phyloP scores from a whole-genome alignment of 2,888 invertebrate genomes.

The Eurytoma adleriae region DNA sequence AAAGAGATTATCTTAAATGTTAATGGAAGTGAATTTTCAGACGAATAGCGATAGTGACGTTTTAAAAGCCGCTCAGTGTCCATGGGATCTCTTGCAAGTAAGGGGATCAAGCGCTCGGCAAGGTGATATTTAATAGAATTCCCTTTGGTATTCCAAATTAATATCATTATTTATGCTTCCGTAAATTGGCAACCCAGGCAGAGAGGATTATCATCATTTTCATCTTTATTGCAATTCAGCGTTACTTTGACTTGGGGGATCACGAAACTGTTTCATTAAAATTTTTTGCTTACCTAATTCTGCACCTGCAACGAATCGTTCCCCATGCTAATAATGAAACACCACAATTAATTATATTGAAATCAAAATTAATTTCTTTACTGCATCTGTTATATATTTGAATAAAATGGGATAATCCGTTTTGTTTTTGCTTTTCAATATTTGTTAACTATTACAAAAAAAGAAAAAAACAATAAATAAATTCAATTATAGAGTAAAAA shows the following conservation, averaged over 20 bases:
- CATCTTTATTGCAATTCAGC: slow-evolving; percentile 33
- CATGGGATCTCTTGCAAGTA: slow-evolving; percentile 16
- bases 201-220: slow-evolving; percentile 36
- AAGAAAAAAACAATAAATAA: too few species aligned
- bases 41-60: slow-evolving; percentile 26
- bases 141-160: slow-evolving; percentile 39
- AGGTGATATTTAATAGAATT: slow-evolving; percentile 44
- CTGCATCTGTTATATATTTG: too few species aligned
- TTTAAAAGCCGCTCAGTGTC: slow-evolving; percentile 46
- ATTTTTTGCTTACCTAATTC: slow-evolving; percentile 3
- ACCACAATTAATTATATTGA: too few species aligned
- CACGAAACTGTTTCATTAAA: slow-evolving; percentile 4
- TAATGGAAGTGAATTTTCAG: slow-evolving; percentile 19
- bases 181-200: slow-evolving; percentile 4
- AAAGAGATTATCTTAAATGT: slow-evolving; percentile 21
- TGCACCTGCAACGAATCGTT: too few species aligned
- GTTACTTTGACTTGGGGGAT: slow-evolving; percentile 2
- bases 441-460: too few species aligned
- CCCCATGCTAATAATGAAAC: too few species aligned
- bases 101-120: slow-evolving; percentile 14
- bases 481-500: too few species aligned
- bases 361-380: too few species aligned
- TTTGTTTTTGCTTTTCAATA: too few species aligned
- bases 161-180: slow-evolving; percentile 43
- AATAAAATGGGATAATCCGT: too few species aligned